phyloP scores from a whole-genome alignment of 2,113 vertebrate species.

The Muntiacus muntjak region DNA sequence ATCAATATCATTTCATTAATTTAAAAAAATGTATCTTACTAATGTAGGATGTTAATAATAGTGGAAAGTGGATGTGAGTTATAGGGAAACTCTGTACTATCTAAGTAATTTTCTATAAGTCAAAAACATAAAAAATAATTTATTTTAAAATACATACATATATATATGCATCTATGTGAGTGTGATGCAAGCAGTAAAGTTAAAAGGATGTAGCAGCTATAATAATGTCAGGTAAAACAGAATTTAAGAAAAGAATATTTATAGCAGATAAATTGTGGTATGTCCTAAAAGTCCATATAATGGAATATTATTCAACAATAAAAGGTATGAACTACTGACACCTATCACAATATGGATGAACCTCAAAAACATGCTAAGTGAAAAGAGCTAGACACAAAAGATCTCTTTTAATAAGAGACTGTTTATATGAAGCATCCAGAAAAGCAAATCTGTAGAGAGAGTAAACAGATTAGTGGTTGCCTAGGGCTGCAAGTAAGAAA shows the following conservation, averaged over 20 bases:
- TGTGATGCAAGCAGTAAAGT: background rate
- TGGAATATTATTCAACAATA: background rate
- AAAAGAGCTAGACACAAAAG: background rate
- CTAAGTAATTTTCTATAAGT: background rate
- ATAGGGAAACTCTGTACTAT: background rate
- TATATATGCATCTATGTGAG: background rate
- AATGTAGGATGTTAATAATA: background rate
- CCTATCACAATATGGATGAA: background rate
- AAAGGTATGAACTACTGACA: background rate
- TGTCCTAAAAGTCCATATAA: background rate
- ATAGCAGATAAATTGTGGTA: background rate
- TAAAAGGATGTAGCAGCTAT: background rate
- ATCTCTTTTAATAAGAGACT: background rate
- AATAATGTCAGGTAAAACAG: background rate
- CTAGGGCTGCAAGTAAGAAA: background rate
- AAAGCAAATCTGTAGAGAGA: background rate
- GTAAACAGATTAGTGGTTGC: background rate
- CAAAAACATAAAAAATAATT: background rate
- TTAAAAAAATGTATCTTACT: background rate
- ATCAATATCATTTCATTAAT: background rate
- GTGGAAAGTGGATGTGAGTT: background rate
- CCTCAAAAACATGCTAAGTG: background rate
- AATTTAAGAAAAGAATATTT: background rate
- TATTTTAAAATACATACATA: background rate
- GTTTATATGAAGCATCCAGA: background rate